Conservation (phyloP, 2,797 vertebrate species). For the Falco novaeseelandiae region DNA sequence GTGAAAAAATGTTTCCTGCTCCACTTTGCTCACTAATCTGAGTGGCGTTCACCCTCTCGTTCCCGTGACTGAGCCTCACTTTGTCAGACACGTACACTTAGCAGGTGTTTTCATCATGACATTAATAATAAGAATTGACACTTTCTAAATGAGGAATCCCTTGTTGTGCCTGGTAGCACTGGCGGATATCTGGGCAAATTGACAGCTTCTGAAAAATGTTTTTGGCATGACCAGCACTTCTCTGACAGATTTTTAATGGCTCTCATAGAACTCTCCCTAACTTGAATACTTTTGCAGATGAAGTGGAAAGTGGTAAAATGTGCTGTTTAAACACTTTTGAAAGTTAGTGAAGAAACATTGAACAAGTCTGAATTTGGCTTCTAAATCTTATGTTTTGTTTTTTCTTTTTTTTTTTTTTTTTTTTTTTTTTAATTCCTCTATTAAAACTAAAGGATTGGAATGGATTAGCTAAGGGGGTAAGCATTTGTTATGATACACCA, state of each 20-base stretch:
- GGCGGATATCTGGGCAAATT: slow-evolving; percentile 67
- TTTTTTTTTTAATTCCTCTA: not conserved
- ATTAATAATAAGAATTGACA: slow-evolving; percentile 75
- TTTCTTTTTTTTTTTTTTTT: too few species aligned
- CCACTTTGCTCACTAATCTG: not conserved
- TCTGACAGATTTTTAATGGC: slow-evolving; percentile 76
- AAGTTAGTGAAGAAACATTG: not conserved
- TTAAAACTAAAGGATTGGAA: not conserved
- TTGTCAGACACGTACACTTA: slow-evolving; percentile 47
- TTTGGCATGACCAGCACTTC: slow-evolving; percentile 67
- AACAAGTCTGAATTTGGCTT: not conserved
- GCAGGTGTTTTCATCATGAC: slow-evolving; percentile 60
- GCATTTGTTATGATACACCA: not conserved
- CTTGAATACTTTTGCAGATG: slow-evolving; percentile 64
- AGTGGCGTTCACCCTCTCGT: not conserved
- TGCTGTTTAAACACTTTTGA: slow-evolving; percentile 32
- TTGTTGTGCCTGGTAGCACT: slow-evolving; percentile 50
- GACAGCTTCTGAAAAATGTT: slow-evolving; percentile 71
- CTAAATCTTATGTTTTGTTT: not conserved
- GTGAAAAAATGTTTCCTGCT: not conserved
- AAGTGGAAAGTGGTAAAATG: slow-evolving; percentile 57
- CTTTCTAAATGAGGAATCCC: slow-evolving; percentile 69
- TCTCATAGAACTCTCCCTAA: slow-evolving; percentile 48
- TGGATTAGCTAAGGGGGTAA: not conserved
- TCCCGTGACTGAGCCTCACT: slow-evolving; percentile 23